Conservation (phyloP, 2,797 vertebrate genomes). For the Phaenicophaeus curvirostris region DNA sequence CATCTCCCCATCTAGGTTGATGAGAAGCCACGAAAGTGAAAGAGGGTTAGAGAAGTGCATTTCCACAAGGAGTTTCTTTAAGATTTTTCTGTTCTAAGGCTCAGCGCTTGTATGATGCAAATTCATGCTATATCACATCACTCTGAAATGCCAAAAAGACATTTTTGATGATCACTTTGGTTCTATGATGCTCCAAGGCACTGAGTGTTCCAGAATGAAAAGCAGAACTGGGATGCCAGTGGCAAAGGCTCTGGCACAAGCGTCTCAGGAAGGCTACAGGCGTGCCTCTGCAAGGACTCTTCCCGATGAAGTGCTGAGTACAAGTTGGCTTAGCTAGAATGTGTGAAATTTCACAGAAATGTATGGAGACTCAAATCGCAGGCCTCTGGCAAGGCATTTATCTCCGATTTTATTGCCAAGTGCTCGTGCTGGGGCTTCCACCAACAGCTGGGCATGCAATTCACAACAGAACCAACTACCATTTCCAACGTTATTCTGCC, state of each 20-base stretch:
- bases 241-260: background rate
- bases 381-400: slow-evolving; percentile 34
- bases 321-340: background rate
- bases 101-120: background rate
- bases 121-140: background rate
- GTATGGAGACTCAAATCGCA: background rate
- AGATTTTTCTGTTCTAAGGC: background rate
- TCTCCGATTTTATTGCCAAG: background rate
- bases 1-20: background rate
- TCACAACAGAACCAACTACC: background rate
- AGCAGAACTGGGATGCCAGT: background rate
- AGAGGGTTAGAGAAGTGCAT: background rate
- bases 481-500: background rate
- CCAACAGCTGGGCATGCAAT: background rate
- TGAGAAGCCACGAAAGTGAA: background rate
- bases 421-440: background rate
- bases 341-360: slow-evolving; percentile 31
- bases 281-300: background rate
- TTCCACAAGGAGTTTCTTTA: background rate
- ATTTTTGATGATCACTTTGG: background rate
- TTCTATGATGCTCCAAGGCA: background rate
- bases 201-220: background rate
- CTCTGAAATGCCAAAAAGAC: background rate
- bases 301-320: background rate
- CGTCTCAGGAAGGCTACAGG: background rate